Evolutionary conservation across 2,113 vertebrate species (phyloP).

Genomic region (Miniopterus natalensis): DNA sequence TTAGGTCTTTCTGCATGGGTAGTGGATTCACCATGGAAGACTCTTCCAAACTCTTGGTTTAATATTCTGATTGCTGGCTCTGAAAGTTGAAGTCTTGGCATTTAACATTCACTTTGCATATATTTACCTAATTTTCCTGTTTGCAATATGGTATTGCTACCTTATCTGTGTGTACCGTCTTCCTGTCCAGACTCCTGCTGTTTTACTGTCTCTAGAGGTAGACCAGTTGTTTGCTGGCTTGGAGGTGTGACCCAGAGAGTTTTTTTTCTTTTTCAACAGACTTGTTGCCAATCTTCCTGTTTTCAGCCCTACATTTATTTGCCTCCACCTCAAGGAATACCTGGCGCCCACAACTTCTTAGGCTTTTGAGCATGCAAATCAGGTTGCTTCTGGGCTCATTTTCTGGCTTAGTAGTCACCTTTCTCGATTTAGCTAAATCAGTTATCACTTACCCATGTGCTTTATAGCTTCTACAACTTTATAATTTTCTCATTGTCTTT

Average conservation of each 20-base stretch:
- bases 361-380: neutral
- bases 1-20: neutral
- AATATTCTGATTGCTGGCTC: neutral
- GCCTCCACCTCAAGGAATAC: neutral
- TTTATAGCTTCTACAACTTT: neutral
- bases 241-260: neutral
- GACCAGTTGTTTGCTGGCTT: neutral
- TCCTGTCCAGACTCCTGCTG: neutral
- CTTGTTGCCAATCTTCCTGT: neutral
- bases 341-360: neutral
- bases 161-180: neutral
- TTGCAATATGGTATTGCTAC: neutral
- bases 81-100: neutral
- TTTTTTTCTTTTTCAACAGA: neutral
- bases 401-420: neutral
- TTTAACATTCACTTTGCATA: neutral
- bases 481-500: neutral
- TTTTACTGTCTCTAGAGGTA: neutral
- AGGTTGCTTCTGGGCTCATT: neutral
- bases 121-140: neutral
- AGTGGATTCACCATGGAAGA: neutral
- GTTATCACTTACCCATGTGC: neutral
- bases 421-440: constrained; percentile 29
- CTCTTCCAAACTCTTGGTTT: neutral
- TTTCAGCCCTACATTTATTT: constrained; percentile 27